Evolutionary conservation across 2,888 invertebrate species (phyloP), one percentile per base, ranked within the genome.

Genomic region (Ichneumon xanthorius): DNA sequence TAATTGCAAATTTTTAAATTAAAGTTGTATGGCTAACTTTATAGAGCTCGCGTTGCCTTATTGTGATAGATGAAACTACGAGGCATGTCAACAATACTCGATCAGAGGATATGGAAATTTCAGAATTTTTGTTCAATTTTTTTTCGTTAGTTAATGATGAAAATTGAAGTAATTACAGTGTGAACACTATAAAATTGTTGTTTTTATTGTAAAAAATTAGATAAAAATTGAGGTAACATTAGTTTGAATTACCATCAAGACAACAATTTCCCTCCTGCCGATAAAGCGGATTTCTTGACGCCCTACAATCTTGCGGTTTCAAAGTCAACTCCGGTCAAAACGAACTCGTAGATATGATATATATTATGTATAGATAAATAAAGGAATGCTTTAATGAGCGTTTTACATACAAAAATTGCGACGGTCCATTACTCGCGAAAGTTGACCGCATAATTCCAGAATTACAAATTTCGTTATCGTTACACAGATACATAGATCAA

Each of bases 331-430:
- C 26, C 4, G 58, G 58, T 26, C 58, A 11, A 58, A 22, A 22
- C 14, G 14, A 58, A 58, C 26, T 58, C 14, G 22, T 26, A 55
- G 0, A 16, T 45, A 33, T 71, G 50, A 75, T 75, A 63, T 73
- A 71, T 70, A n/a, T 81, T 73, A 71, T 70, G 30, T 81, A 76
- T 67, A 78, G 78, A 87, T 87, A 87, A 87, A 87, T 87, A 86
- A 84, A 84, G 87, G 87, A 87, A 87, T 87, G 87, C 68, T 68
- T 84, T 80, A 78, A 79, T 84, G 79, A 77, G 79, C 67, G 45
- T 67, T 84, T 76, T 65, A 76, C 78, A 79, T 81, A 79, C 58
- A 58, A 76, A 70, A 76, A 63, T 75, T 75, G n/a, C 40, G 40
- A 61, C 61, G 73, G 48, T 61, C 45, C 63, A 30, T 45, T 63